These are phyloP conservation scores for Leptinotarsa haldemani DNA, from an alignment of 2,888 invertebrate genomes.

Conservation along the genomic window DNA sequence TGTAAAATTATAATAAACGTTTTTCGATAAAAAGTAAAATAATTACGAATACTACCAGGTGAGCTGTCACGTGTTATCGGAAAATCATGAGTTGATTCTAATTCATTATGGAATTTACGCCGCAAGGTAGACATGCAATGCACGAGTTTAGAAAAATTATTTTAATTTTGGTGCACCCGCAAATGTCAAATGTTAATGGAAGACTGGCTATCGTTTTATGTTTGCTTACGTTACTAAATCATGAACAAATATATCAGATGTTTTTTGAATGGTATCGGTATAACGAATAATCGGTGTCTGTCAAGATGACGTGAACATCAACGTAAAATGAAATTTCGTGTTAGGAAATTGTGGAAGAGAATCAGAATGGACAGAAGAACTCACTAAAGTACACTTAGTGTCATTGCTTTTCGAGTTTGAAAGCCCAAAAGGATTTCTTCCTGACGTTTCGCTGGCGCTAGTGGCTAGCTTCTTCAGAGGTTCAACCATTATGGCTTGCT, in stretches of 20 bases:
- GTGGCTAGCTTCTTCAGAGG: no score
- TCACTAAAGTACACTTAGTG: no score
- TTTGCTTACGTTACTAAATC: not conserved
- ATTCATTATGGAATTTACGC: conserved; percentile 16
- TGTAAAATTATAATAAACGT: conserved; percentile 6
- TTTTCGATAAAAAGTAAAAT: conserved; percentile 3
- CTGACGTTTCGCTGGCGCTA: no score
- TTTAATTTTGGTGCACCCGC: not conserved
- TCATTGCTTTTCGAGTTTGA: no score
- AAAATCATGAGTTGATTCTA: conserved; percentile 15
- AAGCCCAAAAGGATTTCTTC: no score
- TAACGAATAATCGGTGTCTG: no score
- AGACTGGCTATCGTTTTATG: not conserved
- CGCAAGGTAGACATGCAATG: conserved; percentile 9
- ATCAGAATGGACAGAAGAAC: no score
- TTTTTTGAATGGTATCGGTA: no score
- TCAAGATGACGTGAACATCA: no score
- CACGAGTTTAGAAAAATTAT: not conserved
- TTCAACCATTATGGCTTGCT: no score
- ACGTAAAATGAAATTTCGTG: no score
- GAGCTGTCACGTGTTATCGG: conserved; percentile 12
- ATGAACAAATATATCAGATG: not conserved
- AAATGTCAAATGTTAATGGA: not conserved
- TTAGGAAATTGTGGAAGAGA: no score
- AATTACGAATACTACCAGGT: conserved; percentile 7